These are phyloP conservation scores for Scolopax mira DNA, from an alignment of 2,113 vertebrate genomes.

Conservation along the genomic window DNA sequence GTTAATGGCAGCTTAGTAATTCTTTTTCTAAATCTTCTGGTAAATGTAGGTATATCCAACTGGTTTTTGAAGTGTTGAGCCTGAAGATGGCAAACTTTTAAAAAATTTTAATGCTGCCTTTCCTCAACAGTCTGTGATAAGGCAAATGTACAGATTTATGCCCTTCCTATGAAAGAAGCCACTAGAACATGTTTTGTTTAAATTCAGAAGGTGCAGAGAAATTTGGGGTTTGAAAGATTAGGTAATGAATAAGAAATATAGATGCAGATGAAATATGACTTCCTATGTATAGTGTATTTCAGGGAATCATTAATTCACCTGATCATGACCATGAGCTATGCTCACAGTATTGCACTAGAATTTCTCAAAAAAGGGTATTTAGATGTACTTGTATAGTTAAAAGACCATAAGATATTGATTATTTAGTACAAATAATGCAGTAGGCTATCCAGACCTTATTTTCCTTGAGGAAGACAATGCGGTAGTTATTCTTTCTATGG, in stretches of 20 bases:
- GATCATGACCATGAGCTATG: conserved; percentile 67
- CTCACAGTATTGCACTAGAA: conserved; percentile 59
- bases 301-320: conserved; percentile 71
- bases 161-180: background rate
- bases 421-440: conserved; percentile 65
- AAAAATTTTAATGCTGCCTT: background rate
- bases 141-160: conserved; percentile 34
- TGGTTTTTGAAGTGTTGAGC: background rate
- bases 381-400: conserved; percentile 68
- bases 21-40: background rate
- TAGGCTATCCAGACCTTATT: conserved; percentile 60
- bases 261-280: conserved; percentile 68
- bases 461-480: conserved; percentile 64
- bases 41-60: background rate
- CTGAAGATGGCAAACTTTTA: background rate
- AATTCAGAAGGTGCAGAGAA: conserved; percentile 52
- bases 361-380: conserved; percentile 68
- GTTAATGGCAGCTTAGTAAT: background rate
- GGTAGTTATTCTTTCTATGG: conserved; percentile 65
- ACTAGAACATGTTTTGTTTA: conserved; percentile 59
- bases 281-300: conserved; percentile 58
- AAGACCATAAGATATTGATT: conserved; percentile 73
- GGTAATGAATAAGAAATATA: conserved; percentile 71
- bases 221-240: conserved; percentile 58
- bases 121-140: background rate